Evolutionary conservation across 2,797 vertebrate species (phyloP), one percentile per base, ranked within the genome.

Genomic region (Enteromius thamalakanensis): DNA sequence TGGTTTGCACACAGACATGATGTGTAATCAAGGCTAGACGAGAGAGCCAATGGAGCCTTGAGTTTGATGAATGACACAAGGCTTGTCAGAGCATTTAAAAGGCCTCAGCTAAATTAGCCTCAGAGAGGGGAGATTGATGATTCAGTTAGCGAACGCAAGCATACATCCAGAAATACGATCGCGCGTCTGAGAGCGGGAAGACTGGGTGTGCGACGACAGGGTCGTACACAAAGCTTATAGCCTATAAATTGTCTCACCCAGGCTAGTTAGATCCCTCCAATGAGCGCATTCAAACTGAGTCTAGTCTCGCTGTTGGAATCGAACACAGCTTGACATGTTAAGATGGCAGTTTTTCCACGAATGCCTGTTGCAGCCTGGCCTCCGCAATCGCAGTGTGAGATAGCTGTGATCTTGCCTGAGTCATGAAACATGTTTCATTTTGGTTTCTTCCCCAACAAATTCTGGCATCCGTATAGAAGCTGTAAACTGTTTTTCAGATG

Each of bases 21-120:
- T 86, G 74, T 78, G 82, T 86, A 86, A 86, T 86, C 85, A 86
- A 80, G 72, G 72, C 75, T 23, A 76, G 82, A 58, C 6, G 40
- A 76, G 82, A 64, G 67, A 70, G 78, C 82, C 65, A 77, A 65
- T 65, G 3, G 62, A 49, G 82, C 79, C 64, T 79, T 49, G 72
- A 76, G 64, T 85, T 86, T 89, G 87, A 87, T 85, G 82, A 85
- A 89, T 83, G 84, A 76, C 45, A n/a, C 40, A 4, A 71, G 75
- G 79, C 80, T 51, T 81, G 74, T 87, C 76, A 51, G 67, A 86
- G 81, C 79, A 76, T 87, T 89, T 86, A 89, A 88, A 87, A 89
- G 80, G 80, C 84, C 86, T 79, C 58, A 7, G 80, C 82, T 85
- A 85, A 87, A 89, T 89, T 87, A 89, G 78, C 84, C 82, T 84